Evolutionary conservation across 2,888 invertebrate species (phyloP).

Genomic region (Melieria omissa): DNA sequence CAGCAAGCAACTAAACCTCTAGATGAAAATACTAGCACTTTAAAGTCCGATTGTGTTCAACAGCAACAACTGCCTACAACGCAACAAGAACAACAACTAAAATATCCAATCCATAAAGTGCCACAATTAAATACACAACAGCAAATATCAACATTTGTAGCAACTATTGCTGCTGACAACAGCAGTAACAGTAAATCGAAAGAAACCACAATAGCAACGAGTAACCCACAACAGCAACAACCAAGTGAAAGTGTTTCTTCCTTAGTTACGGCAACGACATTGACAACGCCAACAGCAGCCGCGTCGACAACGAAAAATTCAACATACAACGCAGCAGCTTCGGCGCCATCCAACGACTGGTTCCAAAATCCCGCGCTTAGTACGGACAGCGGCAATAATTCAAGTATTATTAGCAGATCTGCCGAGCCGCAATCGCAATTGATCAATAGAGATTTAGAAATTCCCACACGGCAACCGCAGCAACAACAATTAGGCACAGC

Average conservation of each 20-base stretch:
- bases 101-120: constrained; percentile 13
- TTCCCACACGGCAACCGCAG: neutral
- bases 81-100: constrained; percentile 11
- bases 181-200: constrained; percentile 37
- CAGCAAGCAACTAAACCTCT: constrained; percentile 9
- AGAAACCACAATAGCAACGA: neutral
- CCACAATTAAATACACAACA: constrained; percentile 18
- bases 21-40: constrained; percentile 32
- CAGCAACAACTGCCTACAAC: constrained; percentile 20
- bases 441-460: neutral
- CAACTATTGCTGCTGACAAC: constrained; percentile 16
- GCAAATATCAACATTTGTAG: constrained; percentile 15
- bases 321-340: no score
- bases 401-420: neutral
- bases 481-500: neutral
- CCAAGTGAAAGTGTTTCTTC: neutral
- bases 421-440: neutral
- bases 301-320: neutral
- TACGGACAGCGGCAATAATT: neutral
- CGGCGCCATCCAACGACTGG: no score
- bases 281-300: neutral
- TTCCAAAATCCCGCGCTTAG: neutral
- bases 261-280: neutral
- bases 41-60: constrained; percentile 34
- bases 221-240: neutral